phyloP scores from a whole-genome alignment of 2,113 vertebrate genomes.

The Centrocercus urophasianus region DNA sequence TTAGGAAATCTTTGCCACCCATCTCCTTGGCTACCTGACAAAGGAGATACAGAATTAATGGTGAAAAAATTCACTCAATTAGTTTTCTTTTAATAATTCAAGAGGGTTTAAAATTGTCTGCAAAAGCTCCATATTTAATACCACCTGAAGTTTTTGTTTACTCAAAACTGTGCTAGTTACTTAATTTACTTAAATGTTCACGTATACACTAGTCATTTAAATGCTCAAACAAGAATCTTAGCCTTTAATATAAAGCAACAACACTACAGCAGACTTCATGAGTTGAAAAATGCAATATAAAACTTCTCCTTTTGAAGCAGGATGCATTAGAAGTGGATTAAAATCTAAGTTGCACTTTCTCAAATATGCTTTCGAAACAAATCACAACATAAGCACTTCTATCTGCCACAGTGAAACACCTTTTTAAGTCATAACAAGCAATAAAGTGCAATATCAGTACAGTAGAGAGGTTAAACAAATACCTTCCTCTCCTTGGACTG shows the following conservation, averaged over 20 bases:
- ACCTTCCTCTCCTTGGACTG: slow-evolving; percentile 98
- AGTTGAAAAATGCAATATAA: neutral
- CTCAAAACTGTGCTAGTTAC: neutral
- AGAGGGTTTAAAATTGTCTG: neutral
- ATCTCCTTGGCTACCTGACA: neutral
- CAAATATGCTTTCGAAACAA: neutral
- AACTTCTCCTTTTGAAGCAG: neutral
- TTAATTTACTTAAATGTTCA: neutral
- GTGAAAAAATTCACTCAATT: neutral
- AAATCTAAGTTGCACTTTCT: neutral
- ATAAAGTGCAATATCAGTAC: neutral
- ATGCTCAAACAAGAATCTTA: neutral
- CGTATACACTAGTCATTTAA: neutral
- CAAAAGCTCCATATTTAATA: neutral
- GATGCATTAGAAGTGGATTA: neutral
- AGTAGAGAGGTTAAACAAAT: slow-evolving; percentile 4
- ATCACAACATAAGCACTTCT: neutral
- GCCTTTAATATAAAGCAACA: neutral
- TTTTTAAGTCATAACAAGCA: neutral
- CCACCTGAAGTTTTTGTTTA: neutral
- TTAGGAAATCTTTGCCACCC: neutral
- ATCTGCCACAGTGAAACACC: neutral
- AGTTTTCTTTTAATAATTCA: neutral
- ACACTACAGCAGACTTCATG: neutral
- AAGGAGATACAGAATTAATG: neutral